Evolutionary conservation across 2,888 invertebrate species (phyloP).

Genomic region (Colletes collaris): DNA sequence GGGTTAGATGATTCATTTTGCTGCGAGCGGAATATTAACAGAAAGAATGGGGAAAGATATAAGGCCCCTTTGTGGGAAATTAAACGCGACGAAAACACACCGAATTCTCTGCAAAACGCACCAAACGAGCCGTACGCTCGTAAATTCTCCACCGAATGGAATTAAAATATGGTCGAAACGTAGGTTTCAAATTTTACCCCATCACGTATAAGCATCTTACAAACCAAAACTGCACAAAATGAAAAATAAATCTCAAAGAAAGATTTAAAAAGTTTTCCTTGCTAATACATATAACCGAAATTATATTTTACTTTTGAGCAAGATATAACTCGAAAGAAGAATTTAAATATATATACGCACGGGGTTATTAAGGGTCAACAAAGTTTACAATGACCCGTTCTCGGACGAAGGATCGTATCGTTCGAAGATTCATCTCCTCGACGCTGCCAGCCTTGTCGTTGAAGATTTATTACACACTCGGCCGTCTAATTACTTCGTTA

Average conservation of each 20-base stretch:
- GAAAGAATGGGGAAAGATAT: not conserved
- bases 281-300: no score
- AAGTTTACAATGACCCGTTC: conserved; percentile 9
- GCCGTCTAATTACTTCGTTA: conserved; percentile 62
- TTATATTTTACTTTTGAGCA: no score
- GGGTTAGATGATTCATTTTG: conserved; percentile 42
- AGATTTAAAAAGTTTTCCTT: no score
- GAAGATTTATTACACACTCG: conserved; percentile 43
- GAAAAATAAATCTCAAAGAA: no score
- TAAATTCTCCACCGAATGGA: not conserved
- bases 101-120: not conserved
- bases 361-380: no score
- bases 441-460: conserved; percentile 22
- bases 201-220: no score
- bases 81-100: not conserved
- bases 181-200: not conserved
- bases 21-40: conserved; percentile 36
- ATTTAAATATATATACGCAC: no score
- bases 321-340: no score
- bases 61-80: conserved; percentile 1
- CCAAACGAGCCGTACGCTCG: not conserved
- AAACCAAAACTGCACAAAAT: no score
- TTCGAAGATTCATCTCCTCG: conserved; percentile 13
- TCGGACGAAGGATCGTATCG: conserved; percentile 9
- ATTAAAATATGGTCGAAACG: not conserved